Evolutionary conservation across 2,888 invertebrate species (phyloP).

Genomic region (Rosalia funebris): DNA sequence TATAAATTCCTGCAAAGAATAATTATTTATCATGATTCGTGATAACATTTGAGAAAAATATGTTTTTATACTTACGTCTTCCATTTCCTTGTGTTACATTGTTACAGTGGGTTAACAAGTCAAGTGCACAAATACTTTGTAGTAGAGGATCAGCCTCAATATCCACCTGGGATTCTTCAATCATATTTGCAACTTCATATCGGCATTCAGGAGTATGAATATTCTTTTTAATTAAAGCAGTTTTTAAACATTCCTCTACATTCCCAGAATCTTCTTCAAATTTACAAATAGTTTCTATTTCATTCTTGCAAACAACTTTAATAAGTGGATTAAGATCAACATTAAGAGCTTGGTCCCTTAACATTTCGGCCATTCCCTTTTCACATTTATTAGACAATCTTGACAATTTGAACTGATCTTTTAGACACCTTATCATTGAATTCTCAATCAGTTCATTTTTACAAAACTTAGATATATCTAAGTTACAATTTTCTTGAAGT

Average conservation of each 20-base stretch:
- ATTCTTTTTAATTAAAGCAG: slow-evolving; percentile 77
- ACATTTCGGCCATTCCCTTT: slow-evolving; percentile 81
- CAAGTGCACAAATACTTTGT: slow-evolving; percentile 87
- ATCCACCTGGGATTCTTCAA: slow-evolving; percentile 91
- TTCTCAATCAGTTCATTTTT: slow-evolving; percentile 78
- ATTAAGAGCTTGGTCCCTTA: slow-evolving; percentile 90
- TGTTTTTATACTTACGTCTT: slow-evolving; percentile 76
- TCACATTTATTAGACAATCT: slow-evolving; percentile 82
- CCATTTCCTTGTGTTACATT: slow-evolving; percentile 89
- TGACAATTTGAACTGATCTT: slow-evolving; percentile 79
- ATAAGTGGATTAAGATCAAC: slow-evolving; percentile 90
- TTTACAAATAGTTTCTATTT: slow-evolving; percentile 74
- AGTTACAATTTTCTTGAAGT: slow-evolving; percentile 81
- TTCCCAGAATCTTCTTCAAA: slow-evolving; percentile 68
- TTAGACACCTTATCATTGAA: slow-evolving; percentile 84
- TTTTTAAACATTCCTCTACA: slow-evolving; percentile 93
- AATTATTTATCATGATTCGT: too few relatives aligned
- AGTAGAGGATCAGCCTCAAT: slow-evolving; percentile 94
- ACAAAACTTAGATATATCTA: slow-evolving; percentile 79
- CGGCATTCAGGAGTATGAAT: slow-evolving; percentile 81
- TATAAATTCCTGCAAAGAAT: too few relatives aligned
- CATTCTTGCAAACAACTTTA: slow-evolving; percentile 81
- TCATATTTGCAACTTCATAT: slow-evolving; percentile 86
- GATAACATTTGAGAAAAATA: neutral
- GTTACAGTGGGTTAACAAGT: slow-evolving; percentile 82